Percentiles rank a stretch among this genome's conserved stretches.
These are phyloP conservation scores for Kryptolebias marmoratus DNA, from an alignment of 2,113 vertebrate species.

Conservation along the genomic window DNA sequence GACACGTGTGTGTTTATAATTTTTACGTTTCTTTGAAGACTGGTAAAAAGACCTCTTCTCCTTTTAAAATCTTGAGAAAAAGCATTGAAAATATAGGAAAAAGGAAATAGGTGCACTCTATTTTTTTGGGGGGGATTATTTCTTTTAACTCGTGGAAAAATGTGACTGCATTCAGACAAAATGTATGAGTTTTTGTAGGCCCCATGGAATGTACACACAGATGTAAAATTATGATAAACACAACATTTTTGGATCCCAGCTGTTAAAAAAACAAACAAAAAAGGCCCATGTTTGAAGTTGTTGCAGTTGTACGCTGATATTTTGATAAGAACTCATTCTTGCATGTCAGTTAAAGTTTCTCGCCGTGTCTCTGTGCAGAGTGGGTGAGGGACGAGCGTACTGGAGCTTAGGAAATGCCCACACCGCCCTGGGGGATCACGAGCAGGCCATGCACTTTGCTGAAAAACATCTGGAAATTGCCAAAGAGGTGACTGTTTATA, in stretches of 20 bases:
- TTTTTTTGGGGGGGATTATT: background rate
- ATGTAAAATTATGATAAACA: background rate
- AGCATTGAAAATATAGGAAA: background rate
- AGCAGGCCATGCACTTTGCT: conserved; percentile 93
- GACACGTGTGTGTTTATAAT: too few species aligned
- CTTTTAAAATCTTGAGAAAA: too few species aligned
- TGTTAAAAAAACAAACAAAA: background rate
- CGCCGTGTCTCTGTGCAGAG: conserved; percentile 78
- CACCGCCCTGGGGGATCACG: conserved; percentile 94
- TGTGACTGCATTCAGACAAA: background rate
- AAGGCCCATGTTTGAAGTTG: background rate
- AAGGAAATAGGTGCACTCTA: background rate
- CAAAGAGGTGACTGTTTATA: conserved; percentile 86
- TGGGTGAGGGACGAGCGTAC: conserved; percentile 93
- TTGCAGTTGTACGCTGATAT: background rate
- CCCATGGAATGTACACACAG: background rate
- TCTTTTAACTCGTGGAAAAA: background rate
- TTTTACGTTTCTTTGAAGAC: too few species aligned
- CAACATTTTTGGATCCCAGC: background rate
- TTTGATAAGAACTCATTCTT: conserved; percentile 22
- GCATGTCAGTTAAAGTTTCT: conserved; percentile 43
- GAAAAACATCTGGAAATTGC: conserved; percentile 97
- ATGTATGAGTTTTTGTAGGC: background rate
- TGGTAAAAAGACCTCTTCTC: too few species aligned
- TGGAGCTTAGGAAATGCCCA: conserved; percentile 99